Evolutionary conservation across 30 jellyfish, hydroid and myxozoan genomes (phyloP), one percentile per base, ranked within the genome.

Genomic region (Sanderia malayensis): DNA sequence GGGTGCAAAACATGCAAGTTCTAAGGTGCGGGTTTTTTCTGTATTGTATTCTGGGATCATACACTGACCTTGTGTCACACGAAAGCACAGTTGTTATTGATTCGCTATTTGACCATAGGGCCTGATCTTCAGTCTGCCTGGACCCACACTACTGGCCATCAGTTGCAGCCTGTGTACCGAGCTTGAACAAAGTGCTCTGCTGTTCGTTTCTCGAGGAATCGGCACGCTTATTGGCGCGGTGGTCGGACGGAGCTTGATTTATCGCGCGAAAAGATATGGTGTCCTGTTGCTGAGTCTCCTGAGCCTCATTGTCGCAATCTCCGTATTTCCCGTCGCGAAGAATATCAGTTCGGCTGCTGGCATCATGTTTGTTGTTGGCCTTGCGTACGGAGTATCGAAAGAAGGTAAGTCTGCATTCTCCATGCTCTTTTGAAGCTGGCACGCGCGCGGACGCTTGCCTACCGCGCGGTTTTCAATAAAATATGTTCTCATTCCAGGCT

Each of bases 131-230:
- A 29, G 82, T 1, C 28, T 80, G 19, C 92, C 92, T 29, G 92
- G 92, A 25, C 84, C 84, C 44, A 58, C 57, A 15, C 80, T 80
- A 22, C 44, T 80, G 25, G 92, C 60, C 4, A 46, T 80, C 11
- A 57, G 82, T 17, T 80, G 92, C 79, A 68, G 29, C 17, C 23
- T 47, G 22, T 17, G 65, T 15, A 37, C 73, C 0, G 30, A 63
- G 10, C 8, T 80, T n/a, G 84, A 68, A 18, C 2, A 41, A 31
- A 46, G 57, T 20, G 92, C 79, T 0, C 32, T 58, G 2, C 52
- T 70, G 37, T 80, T 80, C 47, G 49, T 59, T 19, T 57, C 69
- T 10, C 83, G 92, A 15, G 82, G 70, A 18, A 9, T 59, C 55
- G 92, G 92, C 25, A 24, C 83, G 0, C 71, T 80, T 10, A 17